Evolutionary conservation across 2,797 vertebrate species (phyloP).

Genomic region (Forpus xanthops): DNA sequence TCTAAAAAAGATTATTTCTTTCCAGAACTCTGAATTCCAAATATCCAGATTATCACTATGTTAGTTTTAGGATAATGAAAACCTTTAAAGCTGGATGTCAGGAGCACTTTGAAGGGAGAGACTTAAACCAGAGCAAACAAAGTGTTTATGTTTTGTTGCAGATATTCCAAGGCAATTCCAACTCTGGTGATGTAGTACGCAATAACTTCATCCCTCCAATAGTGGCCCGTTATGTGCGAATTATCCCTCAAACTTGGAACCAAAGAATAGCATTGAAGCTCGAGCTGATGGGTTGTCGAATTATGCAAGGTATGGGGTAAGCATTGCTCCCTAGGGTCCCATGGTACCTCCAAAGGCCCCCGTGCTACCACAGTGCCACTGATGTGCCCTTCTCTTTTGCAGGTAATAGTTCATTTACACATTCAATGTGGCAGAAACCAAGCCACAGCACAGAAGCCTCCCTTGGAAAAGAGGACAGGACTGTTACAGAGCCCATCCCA

Average conservation of each 20-base stretch:
- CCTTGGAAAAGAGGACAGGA: slow-evolving; percentile 67
- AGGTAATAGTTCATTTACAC: slow-evolving; percentile 72
- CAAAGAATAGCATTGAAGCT: slow-evolving; percentile 79
- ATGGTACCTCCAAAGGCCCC: not conserved
- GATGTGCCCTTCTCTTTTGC: not conserved
- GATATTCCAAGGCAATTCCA: slow-evolving; percentile 83
- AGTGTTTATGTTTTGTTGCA: not conserved
- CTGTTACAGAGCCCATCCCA: slow-evolving; percentile 67
- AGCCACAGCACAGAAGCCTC: slow-evolving; percentile 65
- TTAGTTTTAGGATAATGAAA: not conserved
- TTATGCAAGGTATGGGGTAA: slow-evolving; percentile 70
- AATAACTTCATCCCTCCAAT: slow-evolving; percentile 83
- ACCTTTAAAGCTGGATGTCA: not conserved
- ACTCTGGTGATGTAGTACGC: slow-evolving; percentile 75
- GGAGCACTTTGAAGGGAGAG: not conserved
- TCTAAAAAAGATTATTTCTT: not conserved
- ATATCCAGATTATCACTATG: not conserved
- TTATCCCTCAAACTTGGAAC: slow-evolving; percentile 81
- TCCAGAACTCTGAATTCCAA: not conserved
- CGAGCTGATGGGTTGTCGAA: slow-evolving; percentile 80
- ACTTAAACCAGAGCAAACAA: not conserved
- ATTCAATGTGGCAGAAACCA: slow-evolving; percentile 71
- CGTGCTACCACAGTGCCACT: not conserved
- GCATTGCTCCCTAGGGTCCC: not conserved
- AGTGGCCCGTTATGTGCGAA: slow-evolving; percentile 77